Base-by-base conservation (phyloP, 2,113 vertebrate genomes). In the Mellivora capensis region DNA sequence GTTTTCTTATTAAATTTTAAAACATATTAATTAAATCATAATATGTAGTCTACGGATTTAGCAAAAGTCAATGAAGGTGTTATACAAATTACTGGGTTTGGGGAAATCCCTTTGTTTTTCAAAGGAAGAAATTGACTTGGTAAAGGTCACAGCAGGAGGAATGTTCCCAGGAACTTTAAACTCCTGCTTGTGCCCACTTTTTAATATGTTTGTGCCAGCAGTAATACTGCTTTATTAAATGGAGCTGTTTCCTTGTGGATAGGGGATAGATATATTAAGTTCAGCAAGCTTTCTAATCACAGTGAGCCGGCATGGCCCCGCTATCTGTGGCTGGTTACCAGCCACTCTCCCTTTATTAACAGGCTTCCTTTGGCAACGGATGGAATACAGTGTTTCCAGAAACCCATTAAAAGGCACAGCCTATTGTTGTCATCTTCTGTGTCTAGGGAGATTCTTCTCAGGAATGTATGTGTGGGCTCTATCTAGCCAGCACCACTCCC, bases 311-410 rank as follows among this genome's bases (percentile, higher is more conserved):
- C 3, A 0, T 20, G 0, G 87, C 17, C 15, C 37, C 34, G 2
- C 74, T 82, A 8, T 97, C 91, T 64, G 49, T 37, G 31, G 74
- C 67, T 69, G 93, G 62, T 87, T 85, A 86, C 90, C 76, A 52
- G 83, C 61, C 91, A 87, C 47, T 85, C 76, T 96, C 61, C 31
- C 71, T 93, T 96, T 95, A 96, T 95, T 96, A 96, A 97, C 88
- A 85, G 52, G 20, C 87, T 97, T 97, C 79, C 71, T 95, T 94
- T 97, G 97, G 87, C n/a, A 59, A 94, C 1, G 34, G 47, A 93
- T 79, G 34, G 74, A 90, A 83, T 3, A 34, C 39, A 95, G 59
- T 14, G 1, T 97, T 96, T 97, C 98, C 42, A 71, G 71, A 97
- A 98, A 93, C 31, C 90, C 81, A 95, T 96, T 92, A 90, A 87